These are phyloP conservation scores for Pseudolaguvia tuberculata DNA, from an alignment of 2,113 vertebrate genomes.

Conservation along the genomic window DNA sequence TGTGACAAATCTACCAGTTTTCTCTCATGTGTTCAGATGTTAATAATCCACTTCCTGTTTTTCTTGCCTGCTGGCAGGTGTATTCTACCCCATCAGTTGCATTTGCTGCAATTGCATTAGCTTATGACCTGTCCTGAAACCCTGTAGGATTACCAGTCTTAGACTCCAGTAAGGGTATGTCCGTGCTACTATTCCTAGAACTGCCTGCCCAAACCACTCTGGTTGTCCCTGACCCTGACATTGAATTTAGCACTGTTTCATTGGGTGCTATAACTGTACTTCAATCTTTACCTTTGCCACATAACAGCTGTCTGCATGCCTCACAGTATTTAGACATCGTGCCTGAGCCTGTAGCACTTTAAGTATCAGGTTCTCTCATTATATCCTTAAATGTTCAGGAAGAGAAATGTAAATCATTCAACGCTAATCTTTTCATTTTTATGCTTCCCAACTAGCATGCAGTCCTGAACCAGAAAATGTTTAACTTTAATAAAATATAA, in stretches of 20 bases:
- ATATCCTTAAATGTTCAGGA: neutral
- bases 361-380: slow-evolving; percentile 9
- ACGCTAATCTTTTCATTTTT: neutral
- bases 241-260: neutral
- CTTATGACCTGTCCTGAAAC: neutral
- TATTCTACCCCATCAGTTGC: neutral
- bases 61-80: neutral
- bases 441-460: neutral
- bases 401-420: neutral
- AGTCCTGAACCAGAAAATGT: neutral
- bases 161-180: neutral
- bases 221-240: neutral
- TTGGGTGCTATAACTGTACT: neutral
- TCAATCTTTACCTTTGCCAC: slow-evolving; percentile 13
- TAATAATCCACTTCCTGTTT: neutral
- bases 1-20: neutral
- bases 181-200: neutral
- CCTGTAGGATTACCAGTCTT: neutral
- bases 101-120: neutral
- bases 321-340: slow-evolving; percentile 5
- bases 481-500: neutral
- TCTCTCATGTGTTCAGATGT: neutral
- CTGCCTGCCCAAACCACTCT: neutral
- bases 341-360: neutral
- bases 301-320: neutral